phyloP scores from a whole-genome alignment of 1,140 invertebrate genomes.

The Zaprionus gabonicus region DNA sequence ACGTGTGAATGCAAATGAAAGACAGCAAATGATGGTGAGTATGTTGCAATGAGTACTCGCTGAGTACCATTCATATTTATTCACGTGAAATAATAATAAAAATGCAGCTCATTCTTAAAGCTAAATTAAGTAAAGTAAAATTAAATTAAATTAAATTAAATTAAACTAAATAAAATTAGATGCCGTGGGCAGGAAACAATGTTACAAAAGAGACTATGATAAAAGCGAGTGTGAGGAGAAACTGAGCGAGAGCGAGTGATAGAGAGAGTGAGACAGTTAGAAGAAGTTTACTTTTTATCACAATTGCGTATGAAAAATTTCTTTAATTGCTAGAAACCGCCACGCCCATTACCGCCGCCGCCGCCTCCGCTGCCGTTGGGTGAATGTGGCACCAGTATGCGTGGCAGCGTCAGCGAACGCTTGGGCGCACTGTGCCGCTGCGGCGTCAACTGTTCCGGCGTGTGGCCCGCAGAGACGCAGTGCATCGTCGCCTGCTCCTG shows the following conservation, averaged over 20 bases:
- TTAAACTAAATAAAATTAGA: slow-evolving; percentile 58
- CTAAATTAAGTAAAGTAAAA: slow-evolving; percentile 38
- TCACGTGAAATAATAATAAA: slow-evolving; percentile 53
- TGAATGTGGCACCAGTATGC: slow-evolving; percentile 68
- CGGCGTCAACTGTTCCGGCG: slow-evolving; percentile 31
- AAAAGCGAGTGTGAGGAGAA: slow-evolving; percentile 10
- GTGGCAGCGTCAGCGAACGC: slow-evolving; percentile 73
- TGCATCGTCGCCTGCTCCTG: background rate
- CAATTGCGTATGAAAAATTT: slow-evolving; percentile 84
- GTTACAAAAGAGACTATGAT: slow-evolving; percentile 74
- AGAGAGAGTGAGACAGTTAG: slow-evolving; percentile 9
- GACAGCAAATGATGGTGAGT: slow-evolving; percentile 1
- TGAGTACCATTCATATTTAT: slow-evolving; percentile 48
- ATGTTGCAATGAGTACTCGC: slow-evolving; percentile 20
- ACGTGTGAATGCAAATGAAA: slow-evolving; percentile 14
- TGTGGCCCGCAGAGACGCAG: slow-evolving; percentile 20
- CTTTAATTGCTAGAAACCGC: slow-evolving; percentile 83
- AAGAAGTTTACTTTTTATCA: slow-evolving; percentile 79
- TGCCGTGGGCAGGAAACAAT: slow-evolving; percentile 70
- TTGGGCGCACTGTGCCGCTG: slow-evolving; percentile 64
- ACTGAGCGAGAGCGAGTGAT: slow-evolving; percentile 12
- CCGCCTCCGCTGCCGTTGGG: slow-evolving; percentile 33
- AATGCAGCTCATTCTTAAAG: slow-evolving; percentile 61
- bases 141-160: slow-evolving; percentile 44
- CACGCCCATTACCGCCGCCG: slow-evolving; percentile 48